A percentile compares a stretch with the other conserved stretches of the same genome.
Evolutionary conservation across 2,797 vertebrate species (phyloP).

Genomic region (Lithobates pipiens): DNA sequence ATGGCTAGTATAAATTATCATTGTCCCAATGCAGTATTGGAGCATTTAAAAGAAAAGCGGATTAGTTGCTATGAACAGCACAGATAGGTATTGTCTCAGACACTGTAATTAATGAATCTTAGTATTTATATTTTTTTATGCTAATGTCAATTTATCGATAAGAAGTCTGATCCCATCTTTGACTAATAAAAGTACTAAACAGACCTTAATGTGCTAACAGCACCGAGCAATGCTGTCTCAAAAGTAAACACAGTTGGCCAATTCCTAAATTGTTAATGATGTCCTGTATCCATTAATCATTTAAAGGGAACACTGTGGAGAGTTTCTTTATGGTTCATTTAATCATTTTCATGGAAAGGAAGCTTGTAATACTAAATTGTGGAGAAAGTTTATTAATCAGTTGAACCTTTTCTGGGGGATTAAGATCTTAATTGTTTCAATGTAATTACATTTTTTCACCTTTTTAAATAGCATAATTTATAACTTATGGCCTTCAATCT

Average conservation of each 20-base stretch:
- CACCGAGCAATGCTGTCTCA: not conserved
- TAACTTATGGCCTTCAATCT: not conserved
- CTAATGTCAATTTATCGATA: no score
- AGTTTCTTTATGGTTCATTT: not conserved
- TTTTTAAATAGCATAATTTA: not conserved
- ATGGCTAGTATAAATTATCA: no score
- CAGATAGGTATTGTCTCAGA: no score
- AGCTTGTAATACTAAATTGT: not conserved
- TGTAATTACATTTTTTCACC: not conserved
- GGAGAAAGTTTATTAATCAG: not conserved
- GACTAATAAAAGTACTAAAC: no score
- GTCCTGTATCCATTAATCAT: not conserved
- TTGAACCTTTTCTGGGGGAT: not conserved
- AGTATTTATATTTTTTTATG: no score
- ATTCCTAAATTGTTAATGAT: slow-evolving; percentile 5
- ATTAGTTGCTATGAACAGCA: no score
- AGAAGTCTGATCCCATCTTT: no score
- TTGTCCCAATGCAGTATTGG: no score
- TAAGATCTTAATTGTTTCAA: not conserved
- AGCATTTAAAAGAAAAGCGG: no score
- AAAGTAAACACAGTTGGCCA: slow-evolving; percentile 4
- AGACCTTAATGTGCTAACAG: not conserved
- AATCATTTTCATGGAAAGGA: not conserved
- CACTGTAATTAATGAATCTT: no score
- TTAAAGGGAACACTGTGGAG: not conserved